phyloP scores from a whole-genome alignment of 2,113 vertebrate species.

The Eublepharis macularius region DNA sequence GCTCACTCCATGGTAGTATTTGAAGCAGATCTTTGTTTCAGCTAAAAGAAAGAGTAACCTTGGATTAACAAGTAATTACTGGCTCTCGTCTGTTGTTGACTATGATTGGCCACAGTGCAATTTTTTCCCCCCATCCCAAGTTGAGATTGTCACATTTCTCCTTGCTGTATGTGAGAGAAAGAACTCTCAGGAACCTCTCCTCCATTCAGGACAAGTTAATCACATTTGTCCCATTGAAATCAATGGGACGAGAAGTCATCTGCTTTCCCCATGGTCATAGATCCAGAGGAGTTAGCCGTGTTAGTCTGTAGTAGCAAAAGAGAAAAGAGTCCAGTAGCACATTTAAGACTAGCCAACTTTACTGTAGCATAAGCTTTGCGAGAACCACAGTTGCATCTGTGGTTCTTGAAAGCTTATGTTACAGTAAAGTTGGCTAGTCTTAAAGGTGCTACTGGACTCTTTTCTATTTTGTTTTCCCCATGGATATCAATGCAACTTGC shows the following conservation, averaged over 20 bases:
- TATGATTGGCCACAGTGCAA: background rate
- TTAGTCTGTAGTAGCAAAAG: no score
- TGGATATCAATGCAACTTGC: background rate
- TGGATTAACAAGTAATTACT: conserved; percentile 11
- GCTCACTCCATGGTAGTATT: conserved; percentile 94
- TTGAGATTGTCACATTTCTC: background rate
- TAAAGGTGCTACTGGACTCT: no score
- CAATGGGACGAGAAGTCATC: background rate
- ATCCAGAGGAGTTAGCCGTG: no score
- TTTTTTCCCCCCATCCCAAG: background rate
- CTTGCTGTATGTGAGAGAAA: background rate
- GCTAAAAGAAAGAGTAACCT: conserved; percentile 73
- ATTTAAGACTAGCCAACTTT: no score
- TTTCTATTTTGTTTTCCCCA: no score
- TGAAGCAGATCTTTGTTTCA: conserved; percentile 98
- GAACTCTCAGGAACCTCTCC: background rate
- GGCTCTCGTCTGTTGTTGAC: background rate
- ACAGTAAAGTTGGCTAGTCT: no score
- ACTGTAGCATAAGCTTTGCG: no score
- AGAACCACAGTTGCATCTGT: no score
- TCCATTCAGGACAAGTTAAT: background rate
- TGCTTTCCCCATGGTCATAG: no score
- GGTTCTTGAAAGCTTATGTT: no score
- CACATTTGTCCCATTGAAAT: background rate
- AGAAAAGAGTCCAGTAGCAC: no score